These are phyloP conservation scores for Zeus faber DNA, from an alignment of 2,113 vertebrate genomes.

Conservation along the genomic window DNA sequence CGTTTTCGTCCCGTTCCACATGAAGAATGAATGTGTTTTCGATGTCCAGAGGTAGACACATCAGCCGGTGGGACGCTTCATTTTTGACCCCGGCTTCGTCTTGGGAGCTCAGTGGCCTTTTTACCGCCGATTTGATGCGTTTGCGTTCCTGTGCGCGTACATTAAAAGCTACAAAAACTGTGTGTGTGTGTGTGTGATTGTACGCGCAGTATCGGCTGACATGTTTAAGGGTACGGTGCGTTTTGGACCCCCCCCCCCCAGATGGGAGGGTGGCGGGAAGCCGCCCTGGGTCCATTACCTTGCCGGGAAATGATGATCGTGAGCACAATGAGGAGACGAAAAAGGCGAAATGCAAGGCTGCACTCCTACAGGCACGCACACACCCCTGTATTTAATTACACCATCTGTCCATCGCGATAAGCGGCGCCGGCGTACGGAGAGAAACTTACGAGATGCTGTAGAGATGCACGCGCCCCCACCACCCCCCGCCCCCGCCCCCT, in stretches of 20 bases:
- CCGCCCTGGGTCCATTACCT: slow-evolving; percentile 40
- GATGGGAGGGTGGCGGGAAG: slow-evolving; percentile 36
- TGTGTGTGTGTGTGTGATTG: not conserved
- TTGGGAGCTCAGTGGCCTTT: too few species aligned
- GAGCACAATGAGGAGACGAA: slow-evolving; percentile 43
- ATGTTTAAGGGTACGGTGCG: not conserved
- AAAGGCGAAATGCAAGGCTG: too few species aligned
- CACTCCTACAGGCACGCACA: slow-evolving; percentile 1
- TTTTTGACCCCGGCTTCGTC: too few species aligned
- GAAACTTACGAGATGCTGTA: not conserved
- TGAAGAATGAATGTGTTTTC: too few species aligned
- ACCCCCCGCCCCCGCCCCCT: not conserved
- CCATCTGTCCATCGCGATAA: slow-evolving; percentile 30
- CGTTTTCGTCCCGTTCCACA: too few species aligned
- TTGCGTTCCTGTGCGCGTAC: too few species aligned
- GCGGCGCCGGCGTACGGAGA: slow-evolving; percentile 9
- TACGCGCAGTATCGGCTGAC: too few species aligned
- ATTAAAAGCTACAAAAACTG: too few species aligned
- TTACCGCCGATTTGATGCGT: too few species aligned
- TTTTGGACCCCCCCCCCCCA: slow-evolving; percentile 22
- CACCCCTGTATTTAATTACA: slow-evolving; percentile 26
- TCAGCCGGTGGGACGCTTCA: too few species aligned
- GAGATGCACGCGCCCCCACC: not conserved
- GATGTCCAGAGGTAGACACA: too few species aligned
- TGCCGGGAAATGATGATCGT: slow-evolving; percentile 45